These are phyloP conservation scores for Phrynocephalus guinanensis DNA, from an alignment of 2,797 vertebrate species.

Conservation along the genomic window DNA sequence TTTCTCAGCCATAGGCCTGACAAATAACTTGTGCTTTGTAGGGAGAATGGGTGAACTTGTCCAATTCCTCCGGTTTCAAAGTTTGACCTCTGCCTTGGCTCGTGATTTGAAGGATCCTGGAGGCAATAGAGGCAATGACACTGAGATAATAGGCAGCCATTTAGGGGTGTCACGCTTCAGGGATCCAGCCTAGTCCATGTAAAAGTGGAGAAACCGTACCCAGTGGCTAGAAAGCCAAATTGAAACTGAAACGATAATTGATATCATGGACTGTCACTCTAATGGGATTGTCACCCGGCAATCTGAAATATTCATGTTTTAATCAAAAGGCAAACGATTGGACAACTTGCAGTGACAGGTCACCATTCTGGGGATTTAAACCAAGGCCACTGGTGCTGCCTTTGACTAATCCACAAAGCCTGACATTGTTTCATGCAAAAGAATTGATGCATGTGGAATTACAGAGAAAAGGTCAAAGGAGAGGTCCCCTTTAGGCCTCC, in stretches of 20 bases:
- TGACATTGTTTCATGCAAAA: constrained; percentile 67
- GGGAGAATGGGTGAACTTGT: constrained; percentile 67
- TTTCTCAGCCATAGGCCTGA: constrained; percentile 61
- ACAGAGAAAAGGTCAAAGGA: constrained; percentile 72
- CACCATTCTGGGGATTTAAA: constrained; percentile 67
- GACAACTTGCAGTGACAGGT: constrained; percentile 71
- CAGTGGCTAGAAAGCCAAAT: constrained; percentile 73
- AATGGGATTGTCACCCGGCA: constrained; percentile 83
- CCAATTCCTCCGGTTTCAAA: constrained; percentile 64
- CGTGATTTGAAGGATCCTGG: constrained; percentile 77
- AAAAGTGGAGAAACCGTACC: constrained; percentile 74
- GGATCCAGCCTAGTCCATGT: constrained; percentile 77
- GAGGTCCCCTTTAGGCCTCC: constrained; percentile 62
- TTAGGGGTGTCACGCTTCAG: constrained; percentile 84
- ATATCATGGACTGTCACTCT: constrained; percentile 81
- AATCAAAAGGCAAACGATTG: constrained; percentile 68
- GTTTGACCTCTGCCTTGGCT: constrained; percentile 71
- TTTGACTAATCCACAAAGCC: constrained; percentile 66
- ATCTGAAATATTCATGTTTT: constrained; percentile 81
- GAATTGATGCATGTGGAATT: constrained; percentile 61
- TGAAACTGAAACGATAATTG: constrained; percentile 85
- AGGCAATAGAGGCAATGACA: constrained; percentile 82
- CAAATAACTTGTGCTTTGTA: constrained; percentile 73
- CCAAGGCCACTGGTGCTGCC: constrained; percentile 50
- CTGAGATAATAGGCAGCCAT: constrained; percentile 86